A percentile compares a stretch with the other conserved stretches of the same genome.
Conservation (phyloP, 92 coral and sea anemone genomes). For the Nematostella vectensis region DNA sequence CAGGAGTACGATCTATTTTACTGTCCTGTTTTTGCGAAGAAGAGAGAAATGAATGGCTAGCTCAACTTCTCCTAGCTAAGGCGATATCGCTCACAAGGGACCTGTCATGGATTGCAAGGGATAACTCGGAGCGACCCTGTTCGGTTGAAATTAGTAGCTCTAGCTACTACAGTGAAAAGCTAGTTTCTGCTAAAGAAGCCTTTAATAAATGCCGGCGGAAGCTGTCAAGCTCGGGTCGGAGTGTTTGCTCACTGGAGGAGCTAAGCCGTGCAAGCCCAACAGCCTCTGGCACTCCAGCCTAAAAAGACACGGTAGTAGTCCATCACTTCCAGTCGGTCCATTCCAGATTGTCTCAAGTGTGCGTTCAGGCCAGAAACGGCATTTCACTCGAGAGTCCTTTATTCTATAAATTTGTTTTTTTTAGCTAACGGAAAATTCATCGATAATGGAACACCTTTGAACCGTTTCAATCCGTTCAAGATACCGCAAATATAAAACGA, state of each 20-base stretch:
- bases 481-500: too few species aligned
- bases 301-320: too few species aligned
- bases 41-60: conserved; percentile 69
- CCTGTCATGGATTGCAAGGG: conserved; percentile 32
- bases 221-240: conserved; percentile 31
- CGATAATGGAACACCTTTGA: too few species aligned
- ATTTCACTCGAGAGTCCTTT: too few species aligned
- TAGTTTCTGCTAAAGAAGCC: conserved; percentile 37
- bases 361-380: too few species aligned
- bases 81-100: conserved; percentile 59
- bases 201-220: conserved; percentile 54
- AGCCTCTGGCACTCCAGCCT: too few species aligned
- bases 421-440: too few species aligned
- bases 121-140: conserved; percentile 1
- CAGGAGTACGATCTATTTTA: conserved; percentile 16
- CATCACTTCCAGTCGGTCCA: too few species aligned
- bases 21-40: conserved; percentile 34
- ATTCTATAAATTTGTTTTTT: too few species aligned
- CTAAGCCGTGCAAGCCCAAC: conserved; percentile 8
- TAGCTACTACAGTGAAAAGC: conserved; percentile 10
- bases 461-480: too few species aligned
- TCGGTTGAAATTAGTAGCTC: conserved; percentile 2
- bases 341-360: too few species aligned
- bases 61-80: conserved; percentile 62
- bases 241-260: conserved; percentile 23